Conservation (phyloP, 1,140 invertebrate genomes). For the Stenopsyche tienmushanensis region DNA sequence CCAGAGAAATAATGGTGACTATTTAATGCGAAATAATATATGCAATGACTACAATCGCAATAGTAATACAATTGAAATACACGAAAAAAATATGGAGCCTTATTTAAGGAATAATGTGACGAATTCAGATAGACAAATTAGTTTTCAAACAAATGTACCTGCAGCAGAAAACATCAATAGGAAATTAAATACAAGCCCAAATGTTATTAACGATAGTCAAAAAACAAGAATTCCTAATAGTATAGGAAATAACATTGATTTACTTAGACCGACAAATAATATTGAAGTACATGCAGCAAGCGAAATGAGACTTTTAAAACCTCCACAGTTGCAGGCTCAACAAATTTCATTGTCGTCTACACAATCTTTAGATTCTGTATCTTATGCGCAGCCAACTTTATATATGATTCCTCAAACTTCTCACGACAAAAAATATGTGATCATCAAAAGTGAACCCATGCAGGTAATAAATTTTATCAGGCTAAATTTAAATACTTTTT, state of each 20-base stretch:
- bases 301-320: conserved; percentile 52
- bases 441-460: conserved; percentile 55
- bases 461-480: conserved; percentile 45
- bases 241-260: conserved; percentile 28
- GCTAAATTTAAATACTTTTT: no score
- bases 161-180: conserved; percentile 25
- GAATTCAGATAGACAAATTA: conserved; percentile 30
- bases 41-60: conserved; percentile 28
- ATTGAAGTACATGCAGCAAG: conserved; percentile 46
- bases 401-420: conserved; percentile 52
- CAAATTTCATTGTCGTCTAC: conserved; percentile 48
- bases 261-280: conserved; percentile 28
- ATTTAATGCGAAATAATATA: conserved; percentile 21
- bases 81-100: conserved; percentile 30
- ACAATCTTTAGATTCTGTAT: conserved; percentile 44
- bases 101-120: conserved; percentile 25
- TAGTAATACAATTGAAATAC: conserved; percentile 17
- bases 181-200: conserved; percentile 28
- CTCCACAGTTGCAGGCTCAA: conserved; percentile 48
- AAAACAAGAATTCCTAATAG: conserved; percentile 20
- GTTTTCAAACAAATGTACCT: conserved; percentile 26
- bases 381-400: conserved; percentile 44
- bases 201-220: conserved; percentile 12
- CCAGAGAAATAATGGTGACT: conserved; percentile 37
- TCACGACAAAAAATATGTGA: conserved; percentile 52